Evolutionary conservation across 2,888 invertebrate species (phyloP).

Genomic region (Synergus itoensis): DNA sequence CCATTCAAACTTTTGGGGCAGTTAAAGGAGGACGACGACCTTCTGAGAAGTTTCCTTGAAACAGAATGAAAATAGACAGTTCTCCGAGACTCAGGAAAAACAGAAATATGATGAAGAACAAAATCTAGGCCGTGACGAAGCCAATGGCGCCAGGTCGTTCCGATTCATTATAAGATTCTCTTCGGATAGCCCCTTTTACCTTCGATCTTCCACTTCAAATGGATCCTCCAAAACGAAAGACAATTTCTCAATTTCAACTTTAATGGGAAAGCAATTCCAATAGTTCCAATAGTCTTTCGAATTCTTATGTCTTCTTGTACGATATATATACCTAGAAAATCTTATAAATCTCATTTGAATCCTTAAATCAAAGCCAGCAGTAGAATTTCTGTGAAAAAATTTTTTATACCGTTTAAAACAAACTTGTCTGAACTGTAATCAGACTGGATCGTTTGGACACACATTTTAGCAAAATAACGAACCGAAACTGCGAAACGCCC

Average conservation of each 20-base stretch:
- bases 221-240: slow-evolving; percentile 38
- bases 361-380: not conserved
- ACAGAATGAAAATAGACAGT: slow-evolving; percentile 25
- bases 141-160: slow-evolving; percentile 71
- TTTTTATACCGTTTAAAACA: not conserved
- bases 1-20: not conserved
- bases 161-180: slow-evolving; percentile 75
- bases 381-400: not conserved
- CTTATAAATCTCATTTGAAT: not conserved
- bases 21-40: not conserved
- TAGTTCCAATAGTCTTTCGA: not conserved
- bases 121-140: slow-evolving; percentile 71
- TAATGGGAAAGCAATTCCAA: not conserved
- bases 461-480: not conserved
- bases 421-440: not conserved
- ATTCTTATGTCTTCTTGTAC: not conserved
- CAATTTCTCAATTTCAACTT: slow-evolving; percentile 41
- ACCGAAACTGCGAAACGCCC: not conserved
- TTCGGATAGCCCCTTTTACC: slow-evolving; percentile 62
- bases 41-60: not conserved
- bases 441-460: not conserved
- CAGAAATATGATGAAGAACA: slow-evolving; percentile 56
- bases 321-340: not conserved
- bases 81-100: slow-evolving; percentile 37
- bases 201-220: slow-evolving; percentile 49